phyloP scores from a whole-genome alignment of 2,797 vertebrate genomes.

The Crocidura indochinensis region DNA sequence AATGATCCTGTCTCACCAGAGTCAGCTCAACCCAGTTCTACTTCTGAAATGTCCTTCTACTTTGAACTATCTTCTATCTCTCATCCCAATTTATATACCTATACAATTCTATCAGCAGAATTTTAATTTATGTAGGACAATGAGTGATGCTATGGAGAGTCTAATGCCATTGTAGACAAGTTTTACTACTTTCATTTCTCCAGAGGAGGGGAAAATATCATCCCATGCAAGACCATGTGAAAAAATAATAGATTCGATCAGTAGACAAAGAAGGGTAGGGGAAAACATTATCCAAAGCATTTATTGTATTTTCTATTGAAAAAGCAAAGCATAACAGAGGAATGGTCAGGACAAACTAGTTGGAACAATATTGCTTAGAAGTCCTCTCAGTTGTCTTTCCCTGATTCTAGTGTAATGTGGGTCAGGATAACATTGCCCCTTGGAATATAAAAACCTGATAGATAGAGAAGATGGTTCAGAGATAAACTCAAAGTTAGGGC shows the following conservation, averaged over 20 bases:
- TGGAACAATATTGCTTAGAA: neutral
- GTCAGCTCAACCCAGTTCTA: neutral
- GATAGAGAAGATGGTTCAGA: neutral
- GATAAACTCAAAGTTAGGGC: neutral
- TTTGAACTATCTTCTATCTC: slow-evolving; percentile 10
- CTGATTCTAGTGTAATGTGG: neutral
- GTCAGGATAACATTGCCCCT: neutral
- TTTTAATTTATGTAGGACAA: neutral
- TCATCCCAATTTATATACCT: neutral
- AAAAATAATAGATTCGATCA: neutral
- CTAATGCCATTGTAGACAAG: no score
- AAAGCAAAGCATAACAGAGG: neutral
- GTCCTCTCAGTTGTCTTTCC: neutral
- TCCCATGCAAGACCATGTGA: neutral
- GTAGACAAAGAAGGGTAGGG: neutral
- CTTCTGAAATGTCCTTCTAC: neutral
- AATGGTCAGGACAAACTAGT: neutral
- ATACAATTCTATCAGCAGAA: neutral
- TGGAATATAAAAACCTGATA: neutral
- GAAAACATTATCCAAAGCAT: neutral
- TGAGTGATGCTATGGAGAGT: no score
- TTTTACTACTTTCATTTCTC: neutral
- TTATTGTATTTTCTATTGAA: neutral
- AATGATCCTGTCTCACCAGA: neutral
- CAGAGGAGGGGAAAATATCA: neutral